Evolutionary conservation across 2,113 vertebrate species (phyloP).

Genomic region (Rhinolophus sinicus): DNA sequence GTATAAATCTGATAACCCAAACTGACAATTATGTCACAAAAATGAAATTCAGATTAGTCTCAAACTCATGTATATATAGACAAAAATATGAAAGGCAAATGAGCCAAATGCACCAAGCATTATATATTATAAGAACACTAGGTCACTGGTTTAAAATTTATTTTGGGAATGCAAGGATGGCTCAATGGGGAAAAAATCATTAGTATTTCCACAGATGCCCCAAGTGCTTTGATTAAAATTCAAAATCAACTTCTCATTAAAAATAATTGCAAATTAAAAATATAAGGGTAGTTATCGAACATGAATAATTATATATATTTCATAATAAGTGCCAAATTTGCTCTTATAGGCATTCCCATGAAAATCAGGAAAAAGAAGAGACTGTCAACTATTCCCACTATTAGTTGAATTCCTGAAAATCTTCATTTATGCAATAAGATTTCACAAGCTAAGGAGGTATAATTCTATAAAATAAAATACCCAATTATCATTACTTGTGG

Average conservation of each 20-base stretch:
- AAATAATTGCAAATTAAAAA: constrained; percentile 30
- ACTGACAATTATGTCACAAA: constrained; percentile 4
- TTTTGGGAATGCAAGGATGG: neutral
- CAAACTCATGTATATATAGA: neutral
- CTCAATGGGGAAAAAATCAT: neutral
- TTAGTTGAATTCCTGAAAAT: neutral
- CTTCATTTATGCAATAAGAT: neutral
- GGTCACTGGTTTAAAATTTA: constrained; percentile 26
- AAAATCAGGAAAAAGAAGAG: constrained; percentile 11
- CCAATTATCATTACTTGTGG: neutral
- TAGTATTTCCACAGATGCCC: neutral
- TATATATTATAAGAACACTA: neutral
- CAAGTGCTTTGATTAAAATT: constrained; percentile 17
- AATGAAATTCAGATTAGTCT: constrained; percentile 16
- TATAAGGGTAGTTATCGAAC: neutral
- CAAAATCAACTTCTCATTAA: constrained; percentile 33
- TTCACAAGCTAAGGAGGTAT: neutral
- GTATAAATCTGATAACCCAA: constrained; percentile 31
- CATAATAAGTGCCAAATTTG: neutral
- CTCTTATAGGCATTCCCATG: neutral
- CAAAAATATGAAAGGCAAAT: constrained; percentile 4
- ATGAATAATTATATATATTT: neutral
- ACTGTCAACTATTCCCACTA: neutral
- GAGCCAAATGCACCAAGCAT: neutral
- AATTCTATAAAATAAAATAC: constrained; percentile 33